phyloP scores from a whole-genome alignment of 2,113 vertebrate genomes.

The Echinops telfairi region DNA sequence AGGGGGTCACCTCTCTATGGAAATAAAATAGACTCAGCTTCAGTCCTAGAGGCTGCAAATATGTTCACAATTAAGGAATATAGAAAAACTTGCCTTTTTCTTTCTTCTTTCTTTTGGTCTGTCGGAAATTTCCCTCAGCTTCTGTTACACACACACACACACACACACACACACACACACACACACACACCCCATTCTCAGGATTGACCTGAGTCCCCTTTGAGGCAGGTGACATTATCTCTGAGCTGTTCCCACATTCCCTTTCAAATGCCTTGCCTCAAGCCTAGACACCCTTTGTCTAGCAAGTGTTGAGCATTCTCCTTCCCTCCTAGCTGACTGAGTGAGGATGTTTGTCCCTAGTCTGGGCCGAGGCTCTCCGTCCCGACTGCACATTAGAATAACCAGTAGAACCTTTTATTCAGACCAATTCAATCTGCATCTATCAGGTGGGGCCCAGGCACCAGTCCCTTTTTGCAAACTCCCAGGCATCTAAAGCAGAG shows the following conservation, averaged over 20 bases:
- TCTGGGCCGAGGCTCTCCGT: not conserved
- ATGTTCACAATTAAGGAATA: not conserved
- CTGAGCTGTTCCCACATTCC: not conserved
- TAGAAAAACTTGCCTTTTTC: not conserved
- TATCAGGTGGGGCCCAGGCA: not conserved
- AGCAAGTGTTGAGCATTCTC: not conserved
- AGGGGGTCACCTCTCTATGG: not conserved
- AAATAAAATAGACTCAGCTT: not conserved
- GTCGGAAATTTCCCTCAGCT: not conserved
- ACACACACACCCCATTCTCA: not conserved
- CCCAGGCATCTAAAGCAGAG: not conserved
- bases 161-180: not conserved
- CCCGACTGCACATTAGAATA: not conserved
- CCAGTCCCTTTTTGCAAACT: not conserved
- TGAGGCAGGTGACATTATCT: not conserved
- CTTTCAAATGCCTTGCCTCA: constrained; percentile 17
- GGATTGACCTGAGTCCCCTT: not conserved
- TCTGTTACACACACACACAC: not conserved
- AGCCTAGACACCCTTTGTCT: not conserved
- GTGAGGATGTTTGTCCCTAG: not conserved
- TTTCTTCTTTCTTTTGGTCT: not conserved
- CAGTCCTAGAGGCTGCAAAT: not conserved
- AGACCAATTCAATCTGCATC: not conserved
- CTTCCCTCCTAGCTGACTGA: not conserved
- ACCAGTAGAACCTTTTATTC: not conserved